Evolutionary conservation across 2,888 invertebrate genomes (phyloP).

Genomic region (Heliconius ismenius): DNA sequence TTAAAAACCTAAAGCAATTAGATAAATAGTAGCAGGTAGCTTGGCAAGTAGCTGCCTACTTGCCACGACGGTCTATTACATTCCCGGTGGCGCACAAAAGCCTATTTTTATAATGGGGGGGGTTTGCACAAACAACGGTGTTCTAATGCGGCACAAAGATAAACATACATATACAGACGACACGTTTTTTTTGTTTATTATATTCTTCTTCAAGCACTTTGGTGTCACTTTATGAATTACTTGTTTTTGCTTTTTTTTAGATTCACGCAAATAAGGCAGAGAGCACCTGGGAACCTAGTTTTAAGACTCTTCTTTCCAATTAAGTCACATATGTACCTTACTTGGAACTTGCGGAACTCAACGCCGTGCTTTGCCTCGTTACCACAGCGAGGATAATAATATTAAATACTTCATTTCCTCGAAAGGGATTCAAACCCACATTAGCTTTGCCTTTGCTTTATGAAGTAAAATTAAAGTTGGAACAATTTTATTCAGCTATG

Average conservation of each 20-base stretch:
- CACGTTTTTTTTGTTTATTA: slow-evolving; percentile 30
- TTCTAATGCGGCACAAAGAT: slow-evolving; percentile 39
- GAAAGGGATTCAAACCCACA: too few species aligned
- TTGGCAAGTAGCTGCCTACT: slow-evolving; percentile 27
- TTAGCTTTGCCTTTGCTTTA: neutral
- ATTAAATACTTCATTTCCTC: too few species aligned
- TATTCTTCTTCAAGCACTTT: slow-evolving; percentile 22
- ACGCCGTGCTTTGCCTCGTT: too few species aligned
- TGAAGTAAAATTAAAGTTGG: slow-evolving; percentile 22
- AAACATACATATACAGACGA: slow-evolving; percentile 36
- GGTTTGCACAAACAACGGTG: slow-evolving; percentile 39
- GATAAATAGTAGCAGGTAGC: slow-evolving; percentile 36
- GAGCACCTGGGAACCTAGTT: too few species aligned
- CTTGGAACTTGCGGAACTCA: too few species aligned
- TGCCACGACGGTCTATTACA: slow-evolving; percentile 35
- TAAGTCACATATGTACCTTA: too few species aligned
- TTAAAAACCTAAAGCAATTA: slow-evolving; percentile 38
- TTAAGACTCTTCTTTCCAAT: too few species aligned
- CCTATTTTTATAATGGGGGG: slow-evolving; percentile 44
- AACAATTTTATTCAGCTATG: slow-evolving; percentile 18
- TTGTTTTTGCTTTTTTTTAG: neutral
- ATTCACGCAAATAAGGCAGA: too few species aligned
- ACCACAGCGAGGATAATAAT: too few species aligned
- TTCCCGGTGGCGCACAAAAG: slow-evolving; percentile 41
- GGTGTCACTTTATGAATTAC: slow-evolving; percentile 22